Base-by-base conservation (phyloP, 2,888 invertebrate species). In the Drosophila sordidapex region DNA sequence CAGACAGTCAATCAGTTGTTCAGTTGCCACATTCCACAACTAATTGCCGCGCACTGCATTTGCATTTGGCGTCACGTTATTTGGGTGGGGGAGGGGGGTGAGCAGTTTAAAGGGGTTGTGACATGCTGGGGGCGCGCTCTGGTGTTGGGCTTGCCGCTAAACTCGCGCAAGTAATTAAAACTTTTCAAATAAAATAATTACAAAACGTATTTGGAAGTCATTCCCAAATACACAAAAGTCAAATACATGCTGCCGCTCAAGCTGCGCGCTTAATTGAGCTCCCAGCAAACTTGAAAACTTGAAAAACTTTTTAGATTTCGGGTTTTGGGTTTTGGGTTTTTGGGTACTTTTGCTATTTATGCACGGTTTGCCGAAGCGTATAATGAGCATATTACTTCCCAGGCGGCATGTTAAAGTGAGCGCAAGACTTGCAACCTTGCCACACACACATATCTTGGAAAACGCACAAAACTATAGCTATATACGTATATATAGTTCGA, bases 121-220 rank as follows among this genome's bases (percentile, higher is more conserved):
- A 25, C 52, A 27, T 29, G 68, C 35, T 31, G 21, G 40, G 4
- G 40, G 10, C n/a, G 10, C n/a, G 40, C 4, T 40, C 0, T 11
- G 21, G 15, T 21, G 7, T 7, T 46, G 21, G 13, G 11, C 21
- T 21, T 25, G 46, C 40, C 15, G 33, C 33, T 18, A 59, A 70
- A 68, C 72, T 76, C 76, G 76, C 63, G 69, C 81, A 85, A 85
- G 83, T 89, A 86, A 88, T 88, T 89, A 88, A 89, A 88, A 88
- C 81, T 89, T 88, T 88, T 87, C 80, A 81, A 82, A 87, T 87
- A 77, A 89, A 86, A 86, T 84, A 87, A 87, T 89, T 88, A 85
- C 79, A 74, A 81, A 73, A 73, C 73, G 83, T 77, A 81, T 82
- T 79, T 74, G 38, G 59, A 71, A 82, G 79, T 73, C 83, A 78